A percentile compares a stretch with the other conserved stretches of the same genome.
These are phyloP conservation scores for Lathamus discolor DNA, from an alignment of 2,113 vertebrate species.

Conservation along the genomic window DNA sequence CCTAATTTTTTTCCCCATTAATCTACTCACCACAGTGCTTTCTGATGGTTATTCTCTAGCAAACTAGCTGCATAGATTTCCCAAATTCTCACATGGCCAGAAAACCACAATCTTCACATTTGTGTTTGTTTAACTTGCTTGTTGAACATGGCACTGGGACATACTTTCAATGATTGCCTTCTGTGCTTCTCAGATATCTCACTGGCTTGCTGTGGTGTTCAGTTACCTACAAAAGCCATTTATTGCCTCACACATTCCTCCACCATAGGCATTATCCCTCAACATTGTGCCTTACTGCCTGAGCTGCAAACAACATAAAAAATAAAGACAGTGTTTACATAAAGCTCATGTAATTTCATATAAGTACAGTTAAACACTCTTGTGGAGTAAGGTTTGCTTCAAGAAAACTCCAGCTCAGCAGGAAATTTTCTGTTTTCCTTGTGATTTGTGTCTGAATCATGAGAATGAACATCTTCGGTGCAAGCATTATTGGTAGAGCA, in stretches of 20 bases:
- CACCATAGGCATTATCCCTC: neutral
- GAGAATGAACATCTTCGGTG: conserved; percentile 45
- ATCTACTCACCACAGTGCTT: neutral
- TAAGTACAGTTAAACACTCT: neutral
- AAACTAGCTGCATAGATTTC: neutral
- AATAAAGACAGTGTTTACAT: neutral
- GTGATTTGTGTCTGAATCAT: conserved; percentile 54
- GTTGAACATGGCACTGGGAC: neutral
- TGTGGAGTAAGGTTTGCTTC: neutral
- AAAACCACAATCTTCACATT: neutral
- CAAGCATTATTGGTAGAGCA: conserved; percentile 18
- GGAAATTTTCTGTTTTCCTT: conserved; percentile 22
- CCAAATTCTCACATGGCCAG: neutral
- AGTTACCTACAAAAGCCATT: neutral
- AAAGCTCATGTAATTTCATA: neutral
- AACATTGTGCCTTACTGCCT: neutral
- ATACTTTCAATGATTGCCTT: neutral
- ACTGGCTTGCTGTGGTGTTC: neutral
- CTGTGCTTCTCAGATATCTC: neutral
- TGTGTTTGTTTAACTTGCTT: neutral
- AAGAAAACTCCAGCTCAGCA: conserved; percentile 3
- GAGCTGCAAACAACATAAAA: neutral
- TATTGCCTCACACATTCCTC: neutral
- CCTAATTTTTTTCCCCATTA: neutral
- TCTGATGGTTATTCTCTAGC: neutral